phyloP scores from a whole-genome alignment of 2,113 vertebrate genomes.

The Tachuris rubrigastra region DNA sequence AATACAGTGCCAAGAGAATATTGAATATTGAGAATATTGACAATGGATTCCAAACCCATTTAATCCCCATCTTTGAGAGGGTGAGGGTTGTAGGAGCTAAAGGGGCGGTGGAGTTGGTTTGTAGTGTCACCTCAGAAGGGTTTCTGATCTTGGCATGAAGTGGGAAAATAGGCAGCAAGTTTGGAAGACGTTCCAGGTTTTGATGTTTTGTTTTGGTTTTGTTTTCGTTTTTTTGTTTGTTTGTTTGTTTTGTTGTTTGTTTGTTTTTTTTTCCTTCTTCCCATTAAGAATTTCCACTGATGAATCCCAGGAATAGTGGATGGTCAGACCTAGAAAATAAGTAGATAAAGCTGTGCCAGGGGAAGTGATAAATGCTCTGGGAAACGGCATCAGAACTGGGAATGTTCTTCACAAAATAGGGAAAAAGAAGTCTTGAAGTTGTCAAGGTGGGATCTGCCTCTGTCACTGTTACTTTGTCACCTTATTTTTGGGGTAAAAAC shows the following conservation, averaged over 20 bases:
- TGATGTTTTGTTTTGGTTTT: neutral
- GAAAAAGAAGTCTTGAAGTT: neutral
- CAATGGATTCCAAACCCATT: neutral
- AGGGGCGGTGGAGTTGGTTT: neutral
- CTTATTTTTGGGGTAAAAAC: neutral
- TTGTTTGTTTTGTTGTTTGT: too few relatives aligned
- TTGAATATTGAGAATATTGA: too few relatives aligned
- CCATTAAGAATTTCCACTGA: neutral
- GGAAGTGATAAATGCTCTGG: neutral
- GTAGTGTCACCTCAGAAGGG: neutral
- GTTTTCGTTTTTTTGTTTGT: neutral
- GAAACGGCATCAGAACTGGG: neutral
- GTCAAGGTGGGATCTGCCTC: neutral
- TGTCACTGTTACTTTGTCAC: fast-evolving
- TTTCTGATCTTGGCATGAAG: neutral
- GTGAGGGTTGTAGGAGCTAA: neutral
- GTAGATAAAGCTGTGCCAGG: neutral
- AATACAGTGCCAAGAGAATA: neutral
- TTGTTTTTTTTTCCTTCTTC: neutral
- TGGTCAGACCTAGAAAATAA: neutral
- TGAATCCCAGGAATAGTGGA: neutral
- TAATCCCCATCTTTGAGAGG: neutral
- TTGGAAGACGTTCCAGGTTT: neutral
- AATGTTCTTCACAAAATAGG: neutral
- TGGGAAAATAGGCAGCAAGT: neutral